These are phyloP conservation scores for Globia sparganii DNA, from an alignment of 2,888 invertebrate species.

Conservation along the genomic window DNA sequence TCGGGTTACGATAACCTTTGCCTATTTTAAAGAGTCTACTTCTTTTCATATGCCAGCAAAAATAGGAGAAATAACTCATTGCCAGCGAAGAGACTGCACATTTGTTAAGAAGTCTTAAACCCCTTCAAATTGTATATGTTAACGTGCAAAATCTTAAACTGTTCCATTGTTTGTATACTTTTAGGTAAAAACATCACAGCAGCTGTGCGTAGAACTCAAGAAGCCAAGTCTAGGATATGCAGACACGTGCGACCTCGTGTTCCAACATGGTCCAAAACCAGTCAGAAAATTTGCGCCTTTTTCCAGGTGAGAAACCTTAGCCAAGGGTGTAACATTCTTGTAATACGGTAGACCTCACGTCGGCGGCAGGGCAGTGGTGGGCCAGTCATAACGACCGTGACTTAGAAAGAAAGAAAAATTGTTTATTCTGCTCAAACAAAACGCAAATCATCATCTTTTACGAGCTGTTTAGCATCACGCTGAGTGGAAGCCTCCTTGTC, in stretches of 20 bases:
- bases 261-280: slow-evolving; percentile 93
- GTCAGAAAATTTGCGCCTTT: slow-evolving; percentile 91
- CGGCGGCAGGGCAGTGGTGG: background rate
- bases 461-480: no score
- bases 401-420: no score
- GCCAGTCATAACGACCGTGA: background rate
- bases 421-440: no score
- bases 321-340: background rate
- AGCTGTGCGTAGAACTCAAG: slow-evolving; percentile 92
- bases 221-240: slow-evolving; percentile 94
- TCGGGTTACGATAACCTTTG: background rate
- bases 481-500: no score
- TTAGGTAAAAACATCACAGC: slow-evolving; percentile 94
- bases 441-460: no score
- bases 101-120: background rate
- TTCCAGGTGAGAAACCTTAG: slow-evolving; percentile 90
- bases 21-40: background rate
- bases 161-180: slow-evolving; percentile 45
- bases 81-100: background rate
- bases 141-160: background rate
- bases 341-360: background rate
- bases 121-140: background rate
- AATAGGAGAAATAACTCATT: background rate
- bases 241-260: slow-evolving; percentile 95
- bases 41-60: background rate